Base-by-base conservation (phyloP, 2,113 vertebrate species). In the Motacilla tschutschensis region DNA sequence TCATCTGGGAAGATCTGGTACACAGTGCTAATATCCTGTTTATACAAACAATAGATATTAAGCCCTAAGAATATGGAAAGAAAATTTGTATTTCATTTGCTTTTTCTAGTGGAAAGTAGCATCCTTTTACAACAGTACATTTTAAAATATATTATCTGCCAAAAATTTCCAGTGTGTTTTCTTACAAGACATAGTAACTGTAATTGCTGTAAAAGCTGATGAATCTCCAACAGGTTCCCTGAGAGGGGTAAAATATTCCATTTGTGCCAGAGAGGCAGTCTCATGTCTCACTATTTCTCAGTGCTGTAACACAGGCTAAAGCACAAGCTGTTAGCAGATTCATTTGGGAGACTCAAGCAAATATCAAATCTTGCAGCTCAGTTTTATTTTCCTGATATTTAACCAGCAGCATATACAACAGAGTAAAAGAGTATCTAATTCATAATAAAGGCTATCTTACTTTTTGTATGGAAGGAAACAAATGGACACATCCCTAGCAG, bases 1-100 rank as follows among this genome's bases (percentile, higher is more conserved):
- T 99, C 99, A 71, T 99, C 99, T 40, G 99, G 98, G 91, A 99
- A 99, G 95, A 99, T 99, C 89, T 99, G 99, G 91, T 99, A 99
- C 4, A 99, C 97, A 12, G 98, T 98, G 92, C 99, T 99, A 86
- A 99, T 99, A 66, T 99, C 99, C 99, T 99, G 92, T 43, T 78
- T 67, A 92, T 50, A 24, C 15, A 94, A 93, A 79, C 41, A 93
- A 36, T 3, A 75, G 50, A 88, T 88, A 87, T 79, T 86, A 96
- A 91, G 29, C 26, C 35, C 17, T 13, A 82, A 47, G 28, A 17
- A 85, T 50, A 90, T 4, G 21, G 35, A 82, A 79, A 67, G 12
- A 87, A 81, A 80, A 44, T 40, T 31, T 47, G 3, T 53, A 67
- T 53, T 82, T 53, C 3, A 40, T 83, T 65, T 88, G 35, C 8